These are phyloP conservation scores for Allolobophora icterica DNA, from an alignment of 2,888 invertebrate species.

Conservation along the genomic window DNA sequence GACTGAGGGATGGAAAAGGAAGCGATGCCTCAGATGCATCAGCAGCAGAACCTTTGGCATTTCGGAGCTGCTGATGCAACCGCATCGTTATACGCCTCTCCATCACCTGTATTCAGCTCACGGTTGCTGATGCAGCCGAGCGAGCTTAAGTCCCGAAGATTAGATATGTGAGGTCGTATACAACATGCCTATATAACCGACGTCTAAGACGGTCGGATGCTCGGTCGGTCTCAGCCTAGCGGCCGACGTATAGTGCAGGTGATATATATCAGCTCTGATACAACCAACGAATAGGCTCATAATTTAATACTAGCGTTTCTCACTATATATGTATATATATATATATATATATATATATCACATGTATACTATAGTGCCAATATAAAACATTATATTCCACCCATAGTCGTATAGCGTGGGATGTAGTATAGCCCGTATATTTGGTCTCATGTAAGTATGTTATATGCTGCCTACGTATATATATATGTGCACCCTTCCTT, in stretches of 20 bases:
- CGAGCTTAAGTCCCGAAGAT: background rate
- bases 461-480: too few relatives aligned
- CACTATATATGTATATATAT: background rate
- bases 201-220: background rate
- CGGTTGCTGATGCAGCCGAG: background rate
- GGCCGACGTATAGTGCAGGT: background rate
- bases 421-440: too few relatives aligned
- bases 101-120: slow-evolving; percentile 17
- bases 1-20: too few relatives aligned
- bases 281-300: background rate
- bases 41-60: background rate
- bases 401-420: too few relatives aligned
- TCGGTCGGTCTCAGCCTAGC: background rate
- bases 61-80: background rate
- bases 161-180: background rate
- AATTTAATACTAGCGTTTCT: background rate
- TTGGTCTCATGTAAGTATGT: too few relatives aligned
- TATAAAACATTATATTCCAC: too few relatives aligned
- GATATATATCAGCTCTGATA: background rate
- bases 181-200: background rate
- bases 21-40: too few relatives aligned
- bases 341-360: background rate
- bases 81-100: background rate
- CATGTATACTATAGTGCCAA: too few relatives aligned
- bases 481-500: too few relatives aligned